Evolutionary conservation across 2,888 invertebrate species (phyloP).

Genomic region (Cenopis cana): DNA sequence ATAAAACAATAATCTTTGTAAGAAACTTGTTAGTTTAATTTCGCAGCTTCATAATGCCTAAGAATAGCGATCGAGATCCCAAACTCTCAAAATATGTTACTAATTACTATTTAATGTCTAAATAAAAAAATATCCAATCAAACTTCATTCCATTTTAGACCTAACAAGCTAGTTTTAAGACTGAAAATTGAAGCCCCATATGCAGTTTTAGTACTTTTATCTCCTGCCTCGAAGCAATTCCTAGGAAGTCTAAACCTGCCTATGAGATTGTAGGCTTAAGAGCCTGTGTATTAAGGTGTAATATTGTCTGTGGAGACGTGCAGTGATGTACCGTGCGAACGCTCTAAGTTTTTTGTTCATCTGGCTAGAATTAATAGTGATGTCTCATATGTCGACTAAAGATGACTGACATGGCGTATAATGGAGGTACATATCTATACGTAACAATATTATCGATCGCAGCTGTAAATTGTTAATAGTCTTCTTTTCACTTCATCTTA

Average conservation of each 20-base stretch:
- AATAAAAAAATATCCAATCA: neutral
- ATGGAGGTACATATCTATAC: neutral
- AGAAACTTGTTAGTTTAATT: neutral
- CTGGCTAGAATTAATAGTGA: conserved; percentile 23
- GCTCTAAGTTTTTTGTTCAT: conserved; percentile 24
- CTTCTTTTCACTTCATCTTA: no score
- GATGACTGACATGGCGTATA: neutral
- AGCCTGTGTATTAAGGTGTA: neutral
- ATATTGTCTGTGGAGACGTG: neutral
- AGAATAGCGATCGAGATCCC: neutral
- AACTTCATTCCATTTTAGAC: neutral
- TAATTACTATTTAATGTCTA: conserved; percentile 18
- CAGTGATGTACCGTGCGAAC: conserved; percentile 28
- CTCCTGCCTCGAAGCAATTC: neutral
- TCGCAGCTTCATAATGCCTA: neutral
- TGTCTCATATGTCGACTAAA: conserved; percentile 24
- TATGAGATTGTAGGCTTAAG: neutral
- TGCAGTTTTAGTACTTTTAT: neutral
- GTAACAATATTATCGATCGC: neutral
- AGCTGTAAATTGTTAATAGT: neutral
- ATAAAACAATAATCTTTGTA: neutral
- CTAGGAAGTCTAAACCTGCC: conserved; percentile 25
- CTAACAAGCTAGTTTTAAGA: neutral
- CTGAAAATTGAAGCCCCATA: neutral
- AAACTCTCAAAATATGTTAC: conserved; percentile 7